These are phyloP conservation scores for Nasonovia ribisnigri DNA, from an alignment of 2,888 invertebrate species.

Conservation along the genomic window DNA sequence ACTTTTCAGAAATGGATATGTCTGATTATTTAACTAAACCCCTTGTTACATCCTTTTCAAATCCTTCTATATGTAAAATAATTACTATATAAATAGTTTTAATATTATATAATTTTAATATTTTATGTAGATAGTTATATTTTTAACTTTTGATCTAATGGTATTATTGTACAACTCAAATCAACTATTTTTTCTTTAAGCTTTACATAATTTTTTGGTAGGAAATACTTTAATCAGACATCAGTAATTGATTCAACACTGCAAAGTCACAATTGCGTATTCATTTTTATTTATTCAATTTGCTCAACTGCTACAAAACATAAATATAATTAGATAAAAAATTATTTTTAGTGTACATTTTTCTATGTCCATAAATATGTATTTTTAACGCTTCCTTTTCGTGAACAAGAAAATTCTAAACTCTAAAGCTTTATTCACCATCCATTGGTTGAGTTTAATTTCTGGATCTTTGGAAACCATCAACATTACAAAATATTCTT, in stretches of 20 bases:
- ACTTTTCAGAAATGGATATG: conserved; percentile 30
- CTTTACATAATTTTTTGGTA: conserved; percentile 19
- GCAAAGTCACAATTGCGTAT: conserved; percentile 27
- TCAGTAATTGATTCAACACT: conserved; percentile 11
- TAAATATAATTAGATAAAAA: conserved; percentile 36
- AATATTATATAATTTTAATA: conserved; percentile 60
- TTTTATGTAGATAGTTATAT: conserved; percentile 61
- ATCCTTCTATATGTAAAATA: conserved; percentile 50
- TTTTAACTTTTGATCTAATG: conserved; percentile 47
- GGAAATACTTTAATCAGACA: conserved; percentile 22
- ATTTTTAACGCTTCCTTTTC: conserved; percentile 32
- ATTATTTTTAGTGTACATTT: conserved; percentile 36
- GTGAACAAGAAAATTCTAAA: background rate
- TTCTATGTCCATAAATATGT: conserved; percentile 14
- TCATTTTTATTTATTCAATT: conserved; percentile 57
- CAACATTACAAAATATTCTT: background rate
- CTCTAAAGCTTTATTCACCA: background rate
- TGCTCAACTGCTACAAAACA: conserved; percentile 58
- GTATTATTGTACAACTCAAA: conserved; percentile 45
- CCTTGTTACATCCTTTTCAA: conserved; percentile 22
- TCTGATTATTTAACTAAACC: background rate
- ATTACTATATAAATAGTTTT: conserved; percentile 50
- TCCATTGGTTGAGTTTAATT: background rate
- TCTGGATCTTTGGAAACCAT: conserved; percentile 18
- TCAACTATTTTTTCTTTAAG: conserved; percentile 45